These are phyloP conservation scores for Montipora sp. DNA, from an alignment of 64 coral and sea anemone genomes.

Conservation along the genomic window DNA sequence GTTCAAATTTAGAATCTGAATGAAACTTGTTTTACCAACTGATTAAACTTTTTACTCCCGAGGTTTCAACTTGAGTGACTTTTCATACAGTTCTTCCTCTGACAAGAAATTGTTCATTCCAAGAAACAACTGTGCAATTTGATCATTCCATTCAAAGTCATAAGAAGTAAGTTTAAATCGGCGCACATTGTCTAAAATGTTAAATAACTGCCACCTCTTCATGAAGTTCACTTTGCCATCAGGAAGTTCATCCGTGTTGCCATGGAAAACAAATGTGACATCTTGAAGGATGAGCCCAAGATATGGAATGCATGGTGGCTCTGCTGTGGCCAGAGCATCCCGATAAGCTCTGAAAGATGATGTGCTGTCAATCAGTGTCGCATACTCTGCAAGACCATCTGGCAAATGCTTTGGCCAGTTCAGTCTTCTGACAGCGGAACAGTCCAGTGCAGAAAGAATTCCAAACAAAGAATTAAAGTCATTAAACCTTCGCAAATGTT, in stretches of 20 bases:
- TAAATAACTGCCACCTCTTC: conserved; percentile 98
- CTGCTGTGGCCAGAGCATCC: conserved; percentile 72
- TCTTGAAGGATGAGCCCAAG: conserved; percentile 98
- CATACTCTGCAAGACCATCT: conserved; percentile 89
- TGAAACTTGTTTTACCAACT: too few species aligned
- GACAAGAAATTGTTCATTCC: conserved; percentile 91
- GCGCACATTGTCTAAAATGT: conserved; percentile 92
- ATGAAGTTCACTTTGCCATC: conserved; percentile 99
- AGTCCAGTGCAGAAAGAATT: conserved; percentile 95
- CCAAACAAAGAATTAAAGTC: conserved; percentile 98
- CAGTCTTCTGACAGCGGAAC: conserved; percentile 93
- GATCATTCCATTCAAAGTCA: conserved; percentile 91
- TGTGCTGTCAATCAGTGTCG: conserved; percentile 89
- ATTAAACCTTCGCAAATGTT: conserved; percentile 96
- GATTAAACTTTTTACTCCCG: conserved; percentile 26
- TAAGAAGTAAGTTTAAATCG: conserved; percentile 88
- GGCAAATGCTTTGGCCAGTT: conserved; percentile 87
- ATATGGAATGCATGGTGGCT: conserved; percentile 94
- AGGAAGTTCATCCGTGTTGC: conserved; percentile 94
- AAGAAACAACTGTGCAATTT: conserved; percentile 84
- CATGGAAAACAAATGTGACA: conserved; percentile 97
- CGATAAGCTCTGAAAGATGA: conserved; percentile 94
- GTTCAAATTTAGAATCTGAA: not conserved
- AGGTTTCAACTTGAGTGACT: conserved; percentile 89
- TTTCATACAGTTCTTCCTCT: conserved; percentile 97